Base-by-base conservation (phyloP, 2,888 invertebrate species). In the Drosophila peninsularis region DNA sequence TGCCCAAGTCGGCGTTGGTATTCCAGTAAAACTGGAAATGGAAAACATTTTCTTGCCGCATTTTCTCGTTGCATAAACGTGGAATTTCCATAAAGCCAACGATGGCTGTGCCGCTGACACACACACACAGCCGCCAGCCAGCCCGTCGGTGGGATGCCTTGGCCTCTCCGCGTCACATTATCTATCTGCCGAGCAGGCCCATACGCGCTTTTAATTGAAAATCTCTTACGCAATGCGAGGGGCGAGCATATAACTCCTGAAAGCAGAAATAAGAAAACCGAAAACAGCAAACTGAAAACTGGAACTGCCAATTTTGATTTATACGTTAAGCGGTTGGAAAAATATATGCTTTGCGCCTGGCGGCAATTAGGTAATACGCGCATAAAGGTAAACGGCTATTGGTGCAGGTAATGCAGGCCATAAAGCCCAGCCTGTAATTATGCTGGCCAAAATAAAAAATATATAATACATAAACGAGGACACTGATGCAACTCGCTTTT, bases 21-120 rank as follows among this genome's bases (percentile, higher is more conserved):
- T 74, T 80, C 88, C 72, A 75, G 83, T 85, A 70, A 85, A 84
- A 84, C 88, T 85, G 85, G 84, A 80, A 78, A 70, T 67, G 81
- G 78, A 83, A 86, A 80, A 82, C 56, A 64, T 64, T 82, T 72
- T 74, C 83, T 67, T 84, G 83, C 63, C 74, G 71, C 63, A 75
- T 84, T 88, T 88, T 88, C 85, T 71, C 41, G 72, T 88, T 88
- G 80, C 82, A 82, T 85, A 85, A 88, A 80, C 65, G 78, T 80
- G 88, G 85, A 85, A 85, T 85, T 88, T 85, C 85, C 82, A 85
- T 85, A 82, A 80, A 78, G 64, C 62, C 63, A 70, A 41, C 64
- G 41, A 32, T 37, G 58, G 41, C 70, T 87, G 87, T 71, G 70
- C 82, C 61, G 78, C 84, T 87, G 84, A 81, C 87, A 83, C 87